Evolutionary conservation across 2,888 invertebrate species (phyloP), one percentile per base, ranked within the genome.

Genomic region (Tetragnatha montana): DNA sequence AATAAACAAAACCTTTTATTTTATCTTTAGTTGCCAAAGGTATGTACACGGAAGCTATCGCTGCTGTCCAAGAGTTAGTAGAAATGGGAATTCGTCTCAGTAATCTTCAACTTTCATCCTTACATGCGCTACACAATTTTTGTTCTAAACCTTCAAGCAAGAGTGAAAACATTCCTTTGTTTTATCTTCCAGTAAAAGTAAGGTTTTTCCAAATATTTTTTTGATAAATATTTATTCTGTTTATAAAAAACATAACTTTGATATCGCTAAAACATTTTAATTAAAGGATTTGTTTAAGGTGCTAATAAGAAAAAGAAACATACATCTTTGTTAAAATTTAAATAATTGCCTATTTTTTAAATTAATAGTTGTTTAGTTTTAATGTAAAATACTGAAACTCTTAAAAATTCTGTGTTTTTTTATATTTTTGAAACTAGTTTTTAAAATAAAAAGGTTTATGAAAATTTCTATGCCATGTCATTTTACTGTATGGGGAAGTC

Each of bases 31-130:
- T 84, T 76, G 68, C 75, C 71, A 84, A 49, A 49, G 74, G 70
- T 10, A 70, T 51, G 75, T 84, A 89, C 60, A 19, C 68, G 19
- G 88, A 89, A 70, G 88, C 88, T 19, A 12, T 75, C 3, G 50
- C 49, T 21, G 50, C 84, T 8, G 50, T 89, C 21, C 51, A 81
- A 76, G 88, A 89, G 22, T 70, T 83, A 17, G 19, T 69, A 0
- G 47, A 84, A 74, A 73, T 47, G 35, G 19, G 70, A 10, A 89
- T 89, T 70, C 70, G 84, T 51, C 21, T 89, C 4, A 75, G 50
- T 3, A 84, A 81, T 50, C 76, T 89, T 69, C 73, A 19, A 14
- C 47, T 35, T 4, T 51, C 80, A n/a, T 81, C 80, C 3, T 19
- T 89, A 19, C 14, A 22, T 50, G 50, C 19, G 8, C 6, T 89